These are phyloP conservation scores for Cladopsammia gracilis DNA, from an alignment of 64 coral and sea anemone genomes.

Conservation along the genomic window DNA sequence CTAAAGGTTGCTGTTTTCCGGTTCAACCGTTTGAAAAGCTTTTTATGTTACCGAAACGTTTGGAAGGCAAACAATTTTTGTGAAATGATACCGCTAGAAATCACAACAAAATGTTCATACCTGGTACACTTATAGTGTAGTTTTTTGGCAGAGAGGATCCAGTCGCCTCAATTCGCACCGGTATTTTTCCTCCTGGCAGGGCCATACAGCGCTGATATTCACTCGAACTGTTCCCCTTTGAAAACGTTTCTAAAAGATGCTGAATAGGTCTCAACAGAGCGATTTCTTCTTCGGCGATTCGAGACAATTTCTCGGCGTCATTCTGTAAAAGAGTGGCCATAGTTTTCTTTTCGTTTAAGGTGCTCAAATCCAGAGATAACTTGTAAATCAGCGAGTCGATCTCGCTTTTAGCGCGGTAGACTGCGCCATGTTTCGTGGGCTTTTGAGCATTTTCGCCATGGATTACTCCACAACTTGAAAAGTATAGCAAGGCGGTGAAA, in stretches of 20 bases:
- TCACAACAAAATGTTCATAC: background rate
- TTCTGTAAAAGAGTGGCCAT: background rate
- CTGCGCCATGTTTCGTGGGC: background rate
- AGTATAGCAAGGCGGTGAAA: background rate
- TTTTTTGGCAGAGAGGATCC: background rate
- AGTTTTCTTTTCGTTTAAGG: background rate
- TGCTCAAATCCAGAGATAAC: conserved; percentile 23
- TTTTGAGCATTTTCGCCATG: background rate
- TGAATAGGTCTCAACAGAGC: background rate
- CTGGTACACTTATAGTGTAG: conserved; percentile 19
- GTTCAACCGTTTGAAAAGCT: no score
- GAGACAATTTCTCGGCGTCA: background rate
- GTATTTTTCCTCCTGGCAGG: background rate
- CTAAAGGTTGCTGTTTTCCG: no score
- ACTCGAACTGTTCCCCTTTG: background rate
- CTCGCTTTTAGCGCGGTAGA: conserved; percentile 30
- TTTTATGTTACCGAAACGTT: no score
- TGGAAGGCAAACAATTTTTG: background rate
- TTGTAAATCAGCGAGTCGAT: conserved; percentile 44
- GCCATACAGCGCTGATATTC: background rate
- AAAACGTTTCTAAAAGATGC: background rate
- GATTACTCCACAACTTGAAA: background rate
- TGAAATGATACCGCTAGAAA: background rate
- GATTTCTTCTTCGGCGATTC: conserved; percentile 16
- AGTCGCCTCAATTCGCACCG: background rate